A percentile compares a stretch with the other conserved stretches of the same genome.
phyloP scores from a whole-genome alignment of 2,113 vertebrate genomes.

The Uria aalge region DNA sequence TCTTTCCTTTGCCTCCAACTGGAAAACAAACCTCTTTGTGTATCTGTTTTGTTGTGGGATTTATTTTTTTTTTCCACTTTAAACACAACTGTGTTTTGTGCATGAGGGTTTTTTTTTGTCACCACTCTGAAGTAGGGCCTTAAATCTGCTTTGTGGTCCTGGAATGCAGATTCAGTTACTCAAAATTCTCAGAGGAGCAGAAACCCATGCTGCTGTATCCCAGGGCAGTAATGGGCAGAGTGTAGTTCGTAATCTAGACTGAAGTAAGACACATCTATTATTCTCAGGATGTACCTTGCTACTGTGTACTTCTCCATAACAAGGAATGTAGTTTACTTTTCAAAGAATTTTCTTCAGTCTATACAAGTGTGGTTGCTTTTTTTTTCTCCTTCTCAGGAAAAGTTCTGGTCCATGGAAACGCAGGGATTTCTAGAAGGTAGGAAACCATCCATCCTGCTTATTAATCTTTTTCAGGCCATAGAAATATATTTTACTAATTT shows the following conservation, averaged over 20 bases:
- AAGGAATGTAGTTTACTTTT: background rate
- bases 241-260: background rate
- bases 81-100: background rate
- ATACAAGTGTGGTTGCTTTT: background rate
- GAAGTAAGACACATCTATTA: background rate
- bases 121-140: background rate
- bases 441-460: background rate
- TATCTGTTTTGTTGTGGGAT: background rate
- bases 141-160: background rate
- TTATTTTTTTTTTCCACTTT: background rate
- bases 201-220: background rate
- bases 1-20: background rate
- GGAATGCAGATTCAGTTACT: background rate
- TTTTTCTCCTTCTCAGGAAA: conserved; percentile 79
- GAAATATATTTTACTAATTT: background rate
- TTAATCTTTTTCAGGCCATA: background rate
- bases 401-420: conserved; percentile 98
- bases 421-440: conserved; percentile 98
- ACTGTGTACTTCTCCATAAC: background rate
- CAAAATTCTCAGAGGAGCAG: background rate
- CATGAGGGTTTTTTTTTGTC: background rate
- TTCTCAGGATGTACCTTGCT: background rate
- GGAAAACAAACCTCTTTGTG: background rate
- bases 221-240: background rate
- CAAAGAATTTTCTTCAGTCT: background rate